Evolutionary conservation across 2,113 vertebrate species (phyloP).

Genomic region (Phrynocephalus versicolor): DNA sequence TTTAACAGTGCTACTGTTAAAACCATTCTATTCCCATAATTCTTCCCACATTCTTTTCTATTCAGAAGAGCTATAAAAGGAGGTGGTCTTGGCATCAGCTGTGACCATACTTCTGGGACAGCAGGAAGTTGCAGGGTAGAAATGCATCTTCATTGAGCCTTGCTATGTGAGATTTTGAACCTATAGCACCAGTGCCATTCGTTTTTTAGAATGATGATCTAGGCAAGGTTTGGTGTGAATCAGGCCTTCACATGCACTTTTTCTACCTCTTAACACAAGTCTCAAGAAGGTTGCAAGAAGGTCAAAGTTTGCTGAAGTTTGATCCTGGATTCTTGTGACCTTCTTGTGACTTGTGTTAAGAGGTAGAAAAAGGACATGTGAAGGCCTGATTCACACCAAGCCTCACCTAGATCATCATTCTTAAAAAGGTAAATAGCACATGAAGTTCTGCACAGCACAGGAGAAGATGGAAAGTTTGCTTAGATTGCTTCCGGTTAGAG

Average conservation of each 20-base stretch:
- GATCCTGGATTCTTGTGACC: not conserved
- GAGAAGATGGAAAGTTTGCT: not conserved
- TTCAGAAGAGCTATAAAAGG: not conserved
- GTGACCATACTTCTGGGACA: not conserved
- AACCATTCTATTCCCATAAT: not conserved
- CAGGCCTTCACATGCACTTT: too few species aligned
- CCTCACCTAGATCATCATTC: not conserved
- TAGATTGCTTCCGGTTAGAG: not conserved
- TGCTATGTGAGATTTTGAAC: not conserved
- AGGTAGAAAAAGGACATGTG: not conserved
- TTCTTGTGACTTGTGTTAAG: not conserved
- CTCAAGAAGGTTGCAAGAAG: too few species aligned
- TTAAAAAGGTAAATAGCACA: not conserved
- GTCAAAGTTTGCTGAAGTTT: not conserved
- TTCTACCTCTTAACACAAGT: too few species aligned
- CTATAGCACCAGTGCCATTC: not conserved
- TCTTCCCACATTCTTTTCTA: not conserved
- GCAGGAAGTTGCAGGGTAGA: not conserved
- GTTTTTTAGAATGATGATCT: too few species aligned
- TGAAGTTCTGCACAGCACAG: not conserved
- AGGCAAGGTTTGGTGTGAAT: too few species aligned
- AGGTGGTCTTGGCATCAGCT: not conserved
- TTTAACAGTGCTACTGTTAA: too few species aligned
- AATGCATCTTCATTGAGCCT: not conserved
- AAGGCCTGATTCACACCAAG: not conserved